Conservation (phyloP, 2,888 invertebrate species). For the Exephanes ischioxanthus region DNA sequence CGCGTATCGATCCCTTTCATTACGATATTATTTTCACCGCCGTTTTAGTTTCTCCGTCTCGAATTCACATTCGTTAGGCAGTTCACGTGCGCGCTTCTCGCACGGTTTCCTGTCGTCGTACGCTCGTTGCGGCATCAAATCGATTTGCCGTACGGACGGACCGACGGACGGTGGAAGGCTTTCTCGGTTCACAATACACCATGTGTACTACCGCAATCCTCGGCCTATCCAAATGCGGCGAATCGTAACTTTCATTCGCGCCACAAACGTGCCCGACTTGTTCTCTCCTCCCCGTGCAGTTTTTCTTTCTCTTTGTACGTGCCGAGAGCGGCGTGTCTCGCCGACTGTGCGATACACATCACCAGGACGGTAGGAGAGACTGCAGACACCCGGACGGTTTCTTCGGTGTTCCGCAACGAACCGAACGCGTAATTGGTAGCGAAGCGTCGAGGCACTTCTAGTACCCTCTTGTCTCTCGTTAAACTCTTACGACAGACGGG, state of each 20-base stretch:
- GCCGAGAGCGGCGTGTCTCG: background rate
- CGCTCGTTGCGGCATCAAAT: constrained; percentile 71
- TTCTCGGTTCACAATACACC: constrained; percentile 43
- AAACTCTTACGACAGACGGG: constrained; percentile 32
- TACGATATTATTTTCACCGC: constrained; percentile 70
- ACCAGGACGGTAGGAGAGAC: background rate
- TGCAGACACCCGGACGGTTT: constrained; percentile 3
- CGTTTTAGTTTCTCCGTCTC: constrained; percentile 22
- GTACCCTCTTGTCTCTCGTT: constrained; percentile 15
- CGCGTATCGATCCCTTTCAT: constrained; percentile 73
- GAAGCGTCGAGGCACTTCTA: background rate
- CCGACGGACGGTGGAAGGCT: constrained; percentile 40
- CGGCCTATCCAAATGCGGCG: constrained; percentile 52
- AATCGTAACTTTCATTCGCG: constrained; percentile 35
- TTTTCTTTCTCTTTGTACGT: constrained; percentile 6
- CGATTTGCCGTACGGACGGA: constrained; percentile 67
- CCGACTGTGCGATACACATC: constrained; percentile 12
- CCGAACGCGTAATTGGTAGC: constrained; percentile 27
- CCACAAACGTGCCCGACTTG: background rate
- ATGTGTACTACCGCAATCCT: constrained; percentile 38
- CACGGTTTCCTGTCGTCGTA: constrained; percentile 72
- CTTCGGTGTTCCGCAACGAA: constrained; percentile 20
- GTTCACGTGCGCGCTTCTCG: constrained; percentile 67
- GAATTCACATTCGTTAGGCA: constrained; percentile 70
- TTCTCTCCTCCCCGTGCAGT: background rate